Conservation (phyloP, 2,888 invertebrate genomes). For the Clunio marinus region DNA sequence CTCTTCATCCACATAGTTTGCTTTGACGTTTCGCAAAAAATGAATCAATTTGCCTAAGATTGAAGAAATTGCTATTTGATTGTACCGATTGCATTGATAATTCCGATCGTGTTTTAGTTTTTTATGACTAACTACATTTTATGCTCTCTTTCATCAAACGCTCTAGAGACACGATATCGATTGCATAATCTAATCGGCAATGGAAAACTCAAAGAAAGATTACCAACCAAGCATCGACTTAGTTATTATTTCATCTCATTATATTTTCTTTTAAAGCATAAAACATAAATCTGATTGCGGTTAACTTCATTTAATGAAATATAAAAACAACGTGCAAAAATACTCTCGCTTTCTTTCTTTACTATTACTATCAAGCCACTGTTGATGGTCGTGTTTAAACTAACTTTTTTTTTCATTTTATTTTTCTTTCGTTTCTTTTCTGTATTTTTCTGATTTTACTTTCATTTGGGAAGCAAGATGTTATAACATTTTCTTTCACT, state of each 20-base stretch:
- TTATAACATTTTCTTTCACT: slow-evolving; percentile 39
- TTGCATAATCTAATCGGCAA: not conserved
- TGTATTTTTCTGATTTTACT: slow-evolving; percentile 27
- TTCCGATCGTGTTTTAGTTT: too few species aligned
- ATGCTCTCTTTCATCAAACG: too few species aligned
- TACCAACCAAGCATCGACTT: not conserved
- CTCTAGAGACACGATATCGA: too few species aligned
- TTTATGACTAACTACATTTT: too few species aligned
- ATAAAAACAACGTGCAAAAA: not conserved
- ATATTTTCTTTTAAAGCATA: not conserved
- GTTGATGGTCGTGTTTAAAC: not conserved
- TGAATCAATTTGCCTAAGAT: not conserved
- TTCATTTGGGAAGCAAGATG: slow-evolving; percentile 37
- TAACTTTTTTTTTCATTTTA: slow-evolving; percentile 2
- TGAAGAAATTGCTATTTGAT: too few species aligned
- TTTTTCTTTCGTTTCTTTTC: slow-evolving; percentile 11
- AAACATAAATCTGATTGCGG: not conserved
- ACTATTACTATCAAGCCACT: not conserved
- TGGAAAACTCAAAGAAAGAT: not conserved
- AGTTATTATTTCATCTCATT: slow-evolving; percentile 1
- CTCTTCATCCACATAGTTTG: too few species aligned
- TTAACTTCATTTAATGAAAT: not conserved
- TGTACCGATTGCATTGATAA: too few species aligned
- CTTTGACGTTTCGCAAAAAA: not conserved
- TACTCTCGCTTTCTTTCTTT: slow-evolving; percentile 38